Percentiles rank a stretch among this genome's conserved stretches.
Evolutionary conservation across 2,113 vertebrate genomes (phyloP).

Genomic region (Poeciliopsis prolifica): DNA sequence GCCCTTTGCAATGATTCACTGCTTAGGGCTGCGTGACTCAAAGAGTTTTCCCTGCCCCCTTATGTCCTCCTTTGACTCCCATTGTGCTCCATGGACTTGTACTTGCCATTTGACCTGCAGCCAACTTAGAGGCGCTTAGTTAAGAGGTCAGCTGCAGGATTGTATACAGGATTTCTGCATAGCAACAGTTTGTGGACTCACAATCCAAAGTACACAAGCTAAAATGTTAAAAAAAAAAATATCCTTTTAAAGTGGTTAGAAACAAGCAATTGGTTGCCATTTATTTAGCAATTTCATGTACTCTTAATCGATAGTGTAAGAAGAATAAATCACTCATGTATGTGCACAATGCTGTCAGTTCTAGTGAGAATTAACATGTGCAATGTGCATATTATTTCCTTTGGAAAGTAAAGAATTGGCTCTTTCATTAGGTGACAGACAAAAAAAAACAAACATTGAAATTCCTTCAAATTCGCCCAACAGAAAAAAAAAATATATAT

Average conservation of each 20-base stretch:
- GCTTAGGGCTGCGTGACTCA: conserved; percentile 58
- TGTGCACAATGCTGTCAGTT: conserved; percentile 16
- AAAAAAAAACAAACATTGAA: conserved; percentile 31
- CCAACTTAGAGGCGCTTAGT: conserved; percentile 40
- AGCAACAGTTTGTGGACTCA: conserved; percentile 48
- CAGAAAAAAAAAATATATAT: conserved; percentile 30
- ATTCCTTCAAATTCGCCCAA: conserved; percentile 55
- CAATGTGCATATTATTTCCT: conserved; percentile 50
- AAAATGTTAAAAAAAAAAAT: conserved; percentile 42
- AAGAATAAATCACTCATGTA: conserved; percentile 23
- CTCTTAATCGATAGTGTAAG: conserved; percentile 12
- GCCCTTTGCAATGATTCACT: conserved; percentile 62
- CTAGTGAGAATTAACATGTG: conserved; percentile 42
- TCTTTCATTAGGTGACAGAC: conserved; percentile 54
- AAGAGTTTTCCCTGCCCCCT: conserved; percentile 43
- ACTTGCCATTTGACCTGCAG: conserved; percentile 55
- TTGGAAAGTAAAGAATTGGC: conserved; percentile 58
- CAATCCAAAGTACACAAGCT: conserved; percentile 20
- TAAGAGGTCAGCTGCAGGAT: conserved; percentile 44
- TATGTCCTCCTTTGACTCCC: conserved; percentile 41
- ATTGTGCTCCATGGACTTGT: conserved; percentile 37
- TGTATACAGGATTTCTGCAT: conserved; percentile 27
- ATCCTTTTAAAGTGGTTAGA: conserved; percentile 26
- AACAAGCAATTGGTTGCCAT: conserved; percentile 12
- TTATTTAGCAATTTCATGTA: conserved; percentile 12